phyloP scores from a whole-genome alignment of 2,113 vertebrate genomes.

The Bambusicola thoracicus region DNA sequence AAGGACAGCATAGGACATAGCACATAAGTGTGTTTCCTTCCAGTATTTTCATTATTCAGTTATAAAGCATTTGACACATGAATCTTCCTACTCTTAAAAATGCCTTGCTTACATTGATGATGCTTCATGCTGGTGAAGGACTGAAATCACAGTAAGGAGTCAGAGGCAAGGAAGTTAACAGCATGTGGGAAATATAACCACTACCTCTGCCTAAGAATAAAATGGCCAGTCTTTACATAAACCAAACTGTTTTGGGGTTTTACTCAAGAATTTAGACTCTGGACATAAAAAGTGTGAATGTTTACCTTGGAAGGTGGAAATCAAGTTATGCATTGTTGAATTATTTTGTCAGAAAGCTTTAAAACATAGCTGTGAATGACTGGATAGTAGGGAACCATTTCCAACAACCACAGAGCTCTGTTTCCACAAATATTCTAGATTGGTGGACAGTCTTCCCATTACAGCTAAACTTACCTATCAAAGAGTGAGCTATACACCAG shows the following conservation, averaged over 20 bases:
- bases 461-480: neutral
- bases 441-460: neutral
- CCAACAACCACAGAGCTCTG: neutral
- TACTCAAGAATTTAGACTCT: neutral
- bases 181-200: neutral
- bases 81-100: neutral
- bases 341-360: neutral
- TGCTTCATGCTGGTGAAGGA: neutral
- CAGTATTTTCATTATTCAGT: neutral
- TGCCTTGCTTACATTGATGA: neutral
- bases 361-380: neutral
- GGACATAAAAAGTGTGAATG: neutral
- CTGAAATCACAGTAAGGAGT: constrained; percentile 2
- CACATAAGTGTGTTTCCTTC: neutral
- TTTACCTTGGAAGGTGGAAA: neutral
- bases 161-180: neutral
- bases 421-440: neutral
- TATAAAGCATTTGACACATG: neutral
- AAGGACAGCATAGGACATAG: neutral
- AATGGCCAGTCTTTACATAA: neutral
- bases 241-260: neutral
- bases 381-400: neutral
- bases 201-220: neutral
- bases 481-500: neutral
- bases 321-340: neutral